Percentiles rank a stretch among this genome's conserved stretches.
These are phyloP conservation scores for Cephus pulcher DNA, from an alignment of 2,888 invertebrate species.

Conservation along the genomic window DNA sequence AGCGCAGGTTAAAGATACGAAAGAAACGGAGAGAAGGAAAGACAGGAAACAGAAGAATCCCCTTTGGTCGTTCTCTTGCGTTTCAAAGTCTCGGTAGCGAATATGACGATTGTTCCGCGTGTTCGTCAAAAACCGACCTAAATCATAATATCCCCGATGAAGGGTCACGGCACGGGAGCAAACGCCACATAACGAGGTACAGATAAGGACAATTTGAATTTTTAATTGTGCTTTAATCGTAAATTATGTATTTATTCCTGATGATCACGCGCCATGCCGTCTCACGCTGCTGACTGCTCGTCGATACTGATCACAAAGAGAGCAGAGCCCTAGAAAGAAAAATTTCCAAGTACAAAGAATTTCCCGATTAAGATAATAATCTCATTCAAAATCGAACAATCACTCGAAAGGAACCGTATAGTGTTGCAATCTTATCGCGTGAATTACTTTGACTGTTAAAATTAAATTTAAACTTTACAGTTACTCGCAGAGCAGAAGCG, in stretches of 20 bases:
- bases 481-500: not conserved
- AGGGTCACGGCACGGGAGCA: not conserved
- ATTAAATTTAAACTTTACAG: not conserved
- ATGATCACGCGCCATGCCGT: not conserved
- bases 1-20: not conserved
- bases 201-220: not conserved
- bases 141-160: not conserved
- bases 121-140: not conserved
- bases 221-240: constrained; percentile 2
- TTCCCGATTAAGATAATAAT: not conserved
- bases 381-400: not conserved
- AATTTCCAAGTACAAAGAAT: not conserved
- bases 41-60: not conserved
- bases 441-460: not conserved
- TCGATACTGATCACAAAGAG: not conserved
- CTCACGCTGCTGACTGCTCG: not conserved
- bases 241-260: constrained; percentile 1
- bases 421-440: not conserved
- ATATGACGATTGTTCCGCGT: not conserved
- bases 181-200: not conserved
- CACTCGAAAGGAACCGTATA: not conserved
- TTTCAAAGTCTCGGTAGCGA: not conserved
- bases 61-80: not conserved
- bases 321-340: not conserved
- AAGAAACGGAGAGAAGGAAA: not conserved